Base-by-base conservation (phyloP, 2,113 vertebrate genomes). In the Xiphorhynchus elegans region DNA sequence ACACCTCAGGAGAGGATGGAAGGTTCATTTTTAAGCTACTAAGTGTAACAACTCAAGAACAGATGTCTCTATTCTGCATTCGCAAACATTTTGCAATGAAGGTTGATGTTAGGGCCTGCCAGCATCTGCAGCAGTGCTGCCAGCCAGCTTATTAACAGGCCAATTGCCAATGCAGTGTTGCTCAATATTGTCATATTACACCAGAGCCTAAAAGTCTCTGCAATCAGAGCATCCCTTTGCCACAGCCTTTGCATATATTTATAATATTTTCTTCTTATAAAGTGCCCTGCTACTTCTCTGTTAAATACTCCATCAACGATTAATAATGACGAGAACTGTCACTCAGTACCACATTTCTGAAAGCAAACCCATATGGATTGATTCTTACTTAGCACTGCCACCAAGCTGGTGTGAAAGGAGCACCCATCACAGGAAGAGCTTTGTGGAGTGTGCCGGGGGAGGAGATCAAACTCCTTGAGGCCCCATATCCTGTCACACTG, bases 71-170 rank as follows among this genome's bases (percentile, higher is more conserved):
- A 25, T 40, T 79, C 60, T n/a, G 23, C 35, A 31, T 90, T 86
- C 77, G 47, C 46, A 86, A 59, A 69, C 0, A 1, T 90, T 91
- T 93, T 91, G 24, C 33, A 76, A 0, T 59, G 68, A 33, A 66
- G 39, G 68, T 46, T 89, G 49, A 52, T 8, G 1, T 47, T 39
- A 46, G 56, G 56, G 49, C 42, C 78, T 94, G 81, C 46, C 58
- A 87, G 74, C 28, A 75, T 59, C 62, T 53, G 74, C 56, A 72
- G 56, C 44, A 77, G 47, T 26, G 42, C 72, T 90, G 29, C 50
- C 75, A 93, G 67, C 14, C 68, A 56, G 46, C n/a, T 90, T 76
- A 80, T 74, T 80, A 86, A 79, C 47, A 83, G 68, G 35, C n/a
- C 83, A 74, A 29, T 76, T 78, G 21, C 37, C 84, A 84, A 29